A percentile compares a stretch with the other conserved stretches of the same genome.
phyloP scores from a whole-genome alignment of 2,113 vertebrate species.

The Phalacrocorax pelagicus region DNA sequence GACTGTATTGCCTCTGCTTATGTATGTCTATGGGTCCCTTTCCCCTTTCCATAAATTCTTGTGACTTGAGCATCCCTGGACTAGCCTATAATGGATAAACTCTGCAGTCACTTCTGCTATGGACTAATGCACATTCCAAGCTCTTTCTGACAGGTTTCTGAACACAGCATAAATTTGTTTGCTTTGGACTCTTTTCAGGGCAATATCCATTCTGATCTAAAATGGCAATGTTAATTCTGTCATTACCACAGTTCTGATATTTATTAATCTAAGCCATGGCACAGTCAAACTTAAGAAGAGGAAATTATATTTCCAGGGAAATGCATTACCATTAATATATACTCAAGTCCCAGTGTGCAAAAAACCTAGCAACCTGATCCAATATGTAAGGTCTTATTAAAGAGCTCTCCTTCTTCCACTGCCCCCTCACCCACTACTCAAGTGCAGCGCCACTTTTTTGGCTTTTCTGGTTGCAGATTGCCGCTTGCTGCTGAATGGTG shows the following conservation, averaged over 20 bases:
- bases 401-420: not conserved
- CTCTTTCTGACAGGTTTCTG: slow-evolving; percentile 36
- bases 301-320: not conserved
- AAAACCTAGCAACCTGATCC: not conserved
- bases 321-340: not conserved
- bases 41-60: slow-evolving; percentile 32
- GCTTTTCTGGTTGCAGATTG: not conserved
- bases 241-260: not conserved
- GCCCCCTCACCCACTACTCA: not conserved
- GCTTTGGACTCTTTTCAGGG: slow-evolving; percentile 4
- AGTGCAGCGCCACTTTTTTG: not conserved
- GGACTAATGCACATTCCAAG: slow-evolving; percentile 8
- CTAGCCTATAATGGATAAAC: slow-evolving; percentile 51
- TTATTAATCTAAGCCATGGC: not conserved
- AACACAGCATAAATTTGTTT: slow-evolving; percentile 12
- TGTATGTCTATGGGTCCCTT: not conserved
- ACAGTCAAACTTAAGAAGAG: not conserved
- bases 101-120: slow-evolving; percentile 21
- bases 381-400: not conserved
- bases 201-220: not conserved
- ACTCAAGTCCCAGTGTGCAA: not conserved
- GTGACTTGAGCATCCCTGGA: not conserved
- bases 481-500: not conserved
- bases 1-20: not conserved
- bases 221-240: not conserved